phyloP scores from a whole-genome alignment of 2,797 vertebrate genomes.

The Pogoniulus pusillus region DNA sequence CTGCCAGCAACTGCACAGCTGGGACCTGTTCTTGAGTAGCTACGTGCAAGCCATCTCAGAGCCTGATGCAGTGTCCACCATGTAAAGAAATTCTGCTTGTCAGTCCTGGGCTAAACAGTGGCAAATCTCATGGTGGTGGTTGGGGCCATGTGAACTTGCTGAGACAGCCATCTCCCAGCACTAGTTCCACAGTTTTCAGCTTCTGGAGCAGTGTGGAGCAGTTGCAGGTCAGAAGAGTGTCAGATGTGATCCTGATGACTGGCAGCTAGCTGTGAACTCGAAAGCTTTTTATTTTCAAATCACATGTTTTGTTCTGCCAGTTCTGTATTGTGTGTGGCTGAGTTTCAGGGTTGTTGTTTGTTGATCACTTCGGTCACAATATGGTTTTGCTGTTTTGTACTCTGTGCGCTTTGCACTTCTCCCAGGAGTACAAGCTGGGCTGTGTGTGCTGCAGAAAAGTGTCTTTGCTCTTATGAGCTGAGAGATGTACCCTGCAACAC shows the following conservation, averaged over 20 bases:
- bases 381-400: neutral
- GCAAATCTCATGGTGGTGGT: neutral
- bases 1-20: neutral
- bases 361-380: neutral
- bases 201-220: neutral
- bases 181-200: accelerated
- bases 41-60: neutral
- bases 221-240: neutral
- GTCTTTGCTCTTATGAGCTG: neutral
- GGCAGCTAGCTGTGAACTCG: neutral
- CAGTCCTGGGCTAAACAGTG: neutral
- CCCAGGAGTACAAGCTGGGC: neutral
- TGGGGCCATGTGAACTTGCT: neutral
- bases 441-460: neutral
- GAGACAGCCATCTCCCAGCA: neutral
- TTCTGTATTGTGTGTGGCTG: neutral
- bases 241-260: accelerated
- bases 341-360: neutral
- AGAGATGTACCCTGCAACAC: neutral
- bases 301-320: neutral
- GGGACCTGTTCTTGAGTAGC: neutral
- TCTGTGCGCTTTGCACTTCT: neutral
- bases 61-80: neutral
- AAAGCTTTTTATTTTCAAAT: neutral
- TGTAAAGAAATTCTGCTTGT: neutral